These are phyloP conservation scores for Periophthalmus modestus DNA, from an alignment of 2,113 vertebrate genomes.

Conservation along the genomic window DNA sequence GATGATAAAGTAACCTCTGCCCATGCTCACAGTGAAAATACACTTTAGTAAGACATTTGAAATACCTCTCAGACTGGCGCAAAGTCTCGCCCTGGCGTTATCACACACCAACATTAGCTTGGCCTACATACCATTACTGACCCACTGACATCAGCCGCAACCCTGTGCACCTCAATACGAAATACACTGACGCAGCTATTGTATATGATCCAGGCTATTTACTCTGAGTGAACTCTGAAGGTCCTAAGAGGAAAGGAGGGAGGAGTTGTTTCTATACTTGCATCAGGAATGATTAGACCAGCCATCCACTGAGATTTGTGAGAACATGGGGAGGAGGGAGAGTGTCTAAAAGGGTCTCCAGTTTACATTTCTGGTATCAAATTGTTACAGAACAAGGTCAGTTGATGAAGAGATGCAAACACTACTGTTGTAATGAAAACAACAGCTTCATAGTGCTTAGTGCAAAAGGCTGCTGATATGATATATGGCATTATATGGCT, in stretches of 20 bases:
- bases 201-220: constrained; percentile 37
- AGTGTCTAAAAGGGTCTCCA: constrained; percentile 10
- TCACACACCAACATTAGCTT: constrained; percentile 46
- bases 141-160: constrained; percentile 43
- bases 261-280: constrained; percentile 38
- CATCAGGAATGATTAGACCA: constrained; percentile 51
- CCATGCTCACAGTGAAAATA: neutral
- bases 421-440: constrained; percentile 7
- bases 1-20: constrained; percentile 17
- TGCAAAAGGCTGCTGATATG: constrained; percentile 28
- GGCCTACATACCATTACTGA: constrained; percentile 47
- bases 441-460: constrained; percentile 19
- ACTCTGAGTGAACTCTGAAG: constrained; percentile 31
- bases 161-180: constrained; percentile 3
- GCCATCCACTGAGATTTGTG: constrained; percentile 30
- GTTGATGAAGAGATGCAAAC: constrained; percentile 5
- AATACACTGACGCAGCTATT: constrained; percentile 24
- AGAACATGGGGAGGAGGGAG: constrained; percentile 23
- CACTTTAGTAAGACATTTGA: constrained; percentile 37
- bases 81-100: constrained; percentile 42
- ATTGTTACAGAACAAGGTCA: constrained; percentile 51
- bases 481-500: constrained; percentile 27
- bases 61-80: constrained; percentile 29
- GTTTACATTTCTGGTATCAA: constrained; percentile 39
- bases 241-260: constrained; percentile 28